Evolutionary conservation across 35 echinoderm and acorn worm genomes (phyloP).

Genomic region (Anneissia japonica): DNA sequence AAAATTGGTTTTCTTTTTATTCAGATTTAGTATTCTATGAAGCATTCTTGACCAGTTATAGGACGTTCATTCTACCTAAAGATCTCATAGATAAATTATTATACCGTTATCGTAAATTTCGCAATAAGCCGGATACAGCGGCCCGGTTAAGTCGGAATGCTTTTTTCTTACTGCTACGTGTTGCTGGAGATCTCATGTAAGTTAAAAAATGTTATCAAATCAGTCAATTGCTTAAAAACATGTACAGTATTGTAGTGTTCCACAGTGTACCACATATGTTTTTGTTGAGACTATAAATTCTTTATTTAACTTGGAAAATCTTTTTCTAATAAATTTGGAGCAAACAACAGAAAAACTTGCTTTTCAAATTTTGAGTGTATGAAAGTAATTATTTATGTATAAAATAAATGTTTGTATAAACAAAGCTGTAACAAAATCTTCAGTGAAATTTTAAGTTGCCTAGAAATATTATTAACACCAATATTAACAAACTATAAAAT

Average conservation of each 20-base stretch:
- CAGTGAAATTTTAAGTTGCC: too few relatives aligned
- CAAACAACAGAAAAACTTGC: too few relatives aligned
- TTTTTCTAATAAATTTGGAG: too few relatives aligned
- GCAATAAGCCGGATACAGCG: conserved; percentile 60
- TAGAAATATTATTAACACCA: too few relatives aligned
- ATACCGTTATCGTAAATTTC: conserved; percentile 77
- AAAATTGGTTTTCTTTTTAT: conserved; percentile 11
- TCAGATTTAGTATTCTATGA: conserved; percentile 85
- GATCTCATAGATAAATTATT: conserved; percentile 85
- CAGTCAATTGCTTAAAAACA: background rate
- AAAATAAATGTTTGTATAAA: too few relatives aligned
- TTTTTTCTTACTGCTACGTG: conserved; percentile 88
- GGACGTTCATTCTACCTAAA: conserved; percentile 73
- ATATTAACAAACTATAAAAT: too few relatives aligned
- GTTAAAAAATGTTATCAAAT: conserved; percentile 1
- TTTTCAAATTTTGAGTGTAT: too few relatives aligned
- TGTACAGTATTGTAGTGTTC: background rate
- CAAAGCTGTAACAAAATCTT: too few relatives aligned
- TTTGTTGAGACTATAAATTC: too few relatives aligned
- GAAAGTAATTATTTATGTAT: too few relatives aligned
- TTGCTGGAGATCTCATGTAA: conserved; percentile 96
- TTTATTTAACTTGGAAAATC: too few relatives aligned
- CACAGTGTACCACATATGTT: background rate
- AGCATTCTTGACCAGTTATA: conserved; percentile 85
- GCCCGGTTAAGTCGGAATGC: conserved; percentile 67